Conservation (phyloP, 1,140 invertebrate genomes). For the Scaptomyza hsui region DNA sequence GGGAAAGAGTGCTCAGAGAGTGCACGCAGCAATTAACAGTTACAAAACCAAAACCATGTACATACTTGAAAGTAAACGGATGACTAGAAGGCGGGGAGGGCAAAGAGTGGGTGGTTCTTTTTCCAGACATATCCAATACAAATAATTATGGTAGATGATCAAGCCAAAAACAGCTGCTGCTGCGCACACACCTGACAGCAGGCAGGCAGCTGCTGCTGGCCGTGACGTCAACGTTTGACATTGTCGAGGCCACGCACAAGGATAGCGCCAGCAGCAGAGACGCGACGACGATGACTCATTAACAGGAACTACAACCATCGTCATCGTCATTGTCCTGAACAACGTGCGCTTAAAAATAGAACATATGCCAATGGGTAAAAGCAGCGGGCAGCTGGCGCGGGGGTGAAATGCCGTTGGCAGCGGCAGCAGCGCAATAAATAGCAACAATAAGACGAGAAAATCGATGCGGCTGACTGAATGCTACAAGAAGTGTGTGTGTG, state of each 20-base stretch:
- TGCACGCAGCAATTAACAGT: constrained; percentile 32
- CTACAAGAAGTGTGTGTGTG: constrained; percentile 54
- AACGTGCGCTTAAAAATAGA: constrained; percentile 67
- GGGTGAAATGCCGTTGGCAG: constrained; percentile 53
- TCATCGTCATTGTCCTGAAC: constrained; percentile 32
- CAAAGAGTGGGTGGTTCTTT: constrained; percentile 18
- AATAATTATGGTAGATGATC: constrained; percentile 26
- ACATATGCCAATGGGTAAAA: constrained; percentile 69
- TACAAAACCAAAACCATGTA: constrained; percentile 63
- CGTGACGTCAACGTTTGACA: constrained; percentile 40
- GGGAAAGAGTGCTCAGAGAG: constrained; percentile 12
- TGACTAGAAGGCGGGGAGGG: constrained; percentile 10
- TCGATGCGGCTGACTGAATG: constrained; percentile 74
- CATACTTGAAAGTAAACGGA: constrained; percentile 45
- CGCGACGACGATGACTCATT: constrained; percentile 68
- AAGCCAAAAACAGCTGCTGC: constrained; percentile 66
- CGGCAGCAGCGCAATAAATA: constrained; percentile 67
- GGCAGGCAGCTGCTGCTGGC: constrained; percentile 4
- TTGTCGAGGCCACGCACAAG: constrained; percentile 73
- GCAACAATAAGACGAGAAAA: constrained; percentile 78
- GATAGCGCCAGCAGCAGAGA: constrained; percentile 50
- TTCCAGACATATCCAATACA: constrained; percentile 32
- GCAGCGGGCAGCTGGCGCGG: constrained; percentile 38
- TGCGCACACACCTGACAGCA: constrained; percentile 59
- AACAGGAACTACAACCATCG: constrained; percentile 58